Percentiles rank a stretch among this genome's conserved stretches.
Conservation (phyloP, 2,113 vertebrate species). For the Casuarius casuarius region DNA sequence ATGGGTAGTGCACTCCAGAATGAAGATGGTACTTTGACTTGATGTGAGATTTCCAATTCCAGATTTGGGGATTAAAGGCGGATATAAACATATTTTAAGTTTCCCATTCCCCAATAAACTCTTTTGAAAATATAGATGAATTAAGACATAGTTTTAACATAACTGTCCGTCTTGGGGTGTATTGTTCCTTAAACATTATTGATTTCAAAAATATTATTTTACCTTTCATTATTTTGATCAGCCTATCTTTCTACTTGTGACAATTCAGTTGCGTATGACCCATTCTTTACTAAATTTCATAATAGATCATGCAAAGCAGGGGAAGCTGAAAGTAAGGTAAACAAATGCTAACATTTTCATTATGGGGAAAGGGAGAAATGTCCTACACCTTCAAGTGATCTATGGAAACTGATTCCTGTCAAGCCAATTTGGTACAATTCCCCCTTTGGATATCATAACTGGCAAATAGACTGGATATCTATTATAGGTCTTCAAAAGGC, state of each 20-base stretch:
- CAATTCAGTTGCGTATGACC: not conserved
- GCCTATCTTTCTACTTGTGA: not conserved
- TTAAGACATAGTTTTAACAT: not conserved
- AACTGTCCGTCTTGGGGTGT: not conserved
- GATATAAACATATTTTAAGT: not conserved
- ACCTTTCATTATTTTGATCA: not conserved
- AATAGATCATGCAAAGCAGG: not conserved
- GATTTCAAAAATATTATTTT: accelerated
- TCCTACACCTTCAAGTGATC: not conserved
- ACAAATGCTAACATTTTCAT: not conserved
- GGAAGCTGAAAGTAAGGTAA: not conserved
- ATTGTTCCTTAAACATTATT: not conserved
- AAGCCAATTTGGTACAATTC: not conserved
- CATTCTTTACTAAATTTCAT: not conserved
- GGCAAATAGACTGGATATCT: not conserved
- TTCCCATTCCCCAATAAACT: not conserved
- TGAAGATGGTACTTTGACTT: not conserved
- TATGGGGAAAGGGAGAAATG: not conserved
- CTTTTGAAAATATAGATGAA: not conserved
- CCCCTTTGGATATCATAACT: not conserved
- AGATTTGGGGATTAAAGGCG: not conserved
- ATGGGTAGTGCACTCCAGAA: not conserved
- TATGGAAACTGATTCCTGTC: not conserved
- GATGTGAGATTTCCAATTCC: not conserved
- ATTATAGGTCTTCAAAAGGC: not conserved